These are phyloP conservation scores for Lytechinus variegatus DNA, from an alignment of 35 echinoderm and acorn worm genomes.

Conservation along the genomic window DNA sequence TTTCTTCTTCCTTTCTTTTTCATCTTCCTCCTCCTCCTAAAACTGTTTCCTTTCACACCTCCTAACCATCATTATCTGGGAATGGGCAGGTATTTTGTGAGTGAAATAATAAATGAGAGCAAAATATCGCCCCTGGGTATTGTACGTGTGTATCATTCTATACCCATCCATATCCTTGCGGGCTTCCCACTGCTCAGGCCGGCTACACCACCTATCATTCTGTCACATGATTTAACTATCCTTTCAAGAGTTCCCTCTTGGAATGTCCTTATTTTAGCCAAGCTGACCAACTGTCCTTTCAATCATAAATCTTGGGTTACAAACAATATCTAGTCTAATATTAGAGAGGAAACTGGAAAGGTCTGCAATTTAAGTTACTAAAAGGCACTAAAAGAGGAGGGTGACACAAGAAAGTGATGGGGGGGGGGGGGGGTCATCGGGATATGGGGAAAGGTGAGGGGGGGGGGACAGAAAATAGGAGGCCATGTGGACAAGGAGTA, in stretches of 20 bases:
- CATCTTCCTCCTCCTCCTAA: not conserved
- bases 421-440: too few relatives aligned
- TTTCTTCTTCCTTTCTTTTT: not conserved
- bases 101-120: conserved; percentile 47
- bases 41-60: not conserved
- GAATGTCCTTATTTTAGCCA: not conserved
- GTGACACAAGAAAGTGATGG: not conserved
- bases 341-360: not conserved
- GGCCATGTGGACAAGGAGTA: too few relatives aligned
- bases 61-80: not conserved
- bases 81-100: conserved; percentile 42
- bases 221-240: not conserved
- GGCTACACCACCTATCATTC: conserved; percentile 22
- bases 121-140: conserved; percentile 31
- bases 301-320: not conserved
- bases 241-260: not conserved
- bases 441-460: too few relatives aligned
- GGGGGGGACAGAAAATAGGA: too few relatives aligned
- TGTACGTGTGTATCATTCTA: not conserved
- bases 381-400: not conserved
- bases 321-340: not conserved
- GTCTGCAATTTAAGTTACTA: not conserved
- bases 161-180: not conserved
- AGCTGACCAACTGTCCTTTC: not conserved
- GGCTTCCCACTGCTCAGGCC: not conserved